A percentile compares a stretch with the other conserved stretches of the same genome.
Evolutionary conservation across 2,888 invertebrate genomes (phyloP).

Genomic region (Epinotia bilunana): DNA sequence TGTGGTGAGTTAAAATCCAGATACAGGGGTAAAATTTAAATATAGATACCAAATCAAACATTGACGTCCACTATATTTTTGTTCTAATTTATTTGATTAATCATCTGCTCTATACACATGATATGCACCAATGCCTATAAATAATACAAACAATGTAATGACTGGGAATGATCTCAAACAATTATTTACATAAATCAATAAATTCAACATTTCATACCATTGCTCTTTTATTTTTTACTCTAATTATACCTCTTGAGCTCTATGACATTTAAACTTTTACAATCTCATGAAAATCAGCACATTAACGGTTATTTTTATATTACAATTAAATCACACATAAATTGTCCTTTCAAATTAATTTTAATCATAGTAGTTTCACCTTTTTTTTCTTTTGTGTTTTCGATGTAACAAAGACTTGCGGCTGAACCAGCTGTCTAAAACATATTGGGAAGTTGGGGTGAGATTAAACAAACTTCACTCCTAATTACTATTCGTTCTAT

Average conservation of each 20-base stretch:
- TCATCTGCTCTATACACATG: constrained; percentile 84
- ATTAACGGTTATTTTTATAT: constrained; percentile 13
- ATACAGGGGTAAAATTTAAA: too few species aligned
- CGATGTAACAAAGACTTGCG: constrained; percentile 25
- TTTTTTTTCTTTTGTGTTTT: constrained; percentile 5
- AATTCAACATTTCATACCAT: constrained; percentile 62
- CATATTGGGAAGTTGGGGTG: not conserved
- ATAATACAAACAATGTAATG: constrained; percentile 79
- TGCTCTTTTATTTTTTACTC: constrained; percentile 65
- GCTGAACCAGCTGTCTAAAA: constrained; percentile 10
- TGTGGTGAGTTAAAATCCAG: too few species aligned
- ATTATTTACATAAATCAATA: constrained; percentile 65
- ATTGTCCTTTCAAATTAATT: constrained; percentile 8
- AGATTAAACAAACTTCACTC: not conserved
- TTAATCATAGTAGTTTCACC: constrained; percentile 4
- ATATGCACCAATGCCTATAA: constrained; percentile 85
- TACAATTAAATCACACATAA: constrained; percentile 29
- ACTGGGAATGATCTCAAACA: constrained; percentile 70
- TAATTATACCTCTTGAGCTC: constrained; percentile 65
- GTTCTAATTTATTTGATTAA: constrained; percentile 84
- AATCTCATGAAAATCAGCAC: constrained; percentile 37
- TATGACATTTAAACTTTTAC: constrained; percentile 50
- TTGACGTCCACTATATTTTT: constrained; percentile 69
- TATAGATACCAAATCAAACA: constrained; percentile 63
- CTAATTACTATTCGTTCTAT: not conserved